Evolutionary conservation across 2,888 invertebrate species (phyloP), one percentile per base, ranked within the genome.

Genomic region (Parnassius smintheus): DNA sequence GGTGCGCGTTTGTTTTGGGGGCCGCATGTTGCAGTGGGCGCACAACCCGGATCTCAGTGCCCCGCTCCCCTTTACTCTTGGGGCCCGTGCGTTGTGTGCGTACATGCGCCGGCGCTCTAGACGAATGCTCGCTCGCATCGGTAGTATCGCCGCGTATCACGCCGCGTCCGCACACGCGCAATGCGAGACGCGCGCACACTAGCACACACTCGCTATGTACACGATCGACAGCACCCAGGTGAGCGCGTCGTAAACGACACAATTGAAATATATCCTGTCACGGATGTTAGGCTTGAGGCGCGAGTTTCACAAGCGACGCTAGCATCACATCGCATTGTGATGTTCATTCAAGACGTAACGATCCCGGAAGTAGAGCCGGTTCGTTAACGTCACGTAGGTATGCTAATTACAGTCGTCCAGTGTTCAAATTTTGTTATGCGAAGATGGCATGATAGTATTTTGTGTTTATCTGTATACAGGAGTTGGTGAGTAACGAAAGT

Each of bases 311-410:
- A 57, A 62, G 73, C 75, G 71, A 72, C 67, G 68, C 68, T 73
- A 75, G 72, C 75, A 76, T 77, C 78, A 76, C 77, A 76, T 77
- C 78, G 77, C 77, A 80, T 83, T 82, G 79, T 83, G 82, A 84
- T 86, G 82, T 82, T 86, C 87, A 85, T 85, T 88, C 83, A 86
- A 82, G 76, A 13, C 49, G 49, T 86, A 86, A 82, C 83, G 83
- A 85, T 85, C 91, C 90, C 91, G 91, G 91, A 91, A 91, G 89
- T 88, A 77, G 75, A 85, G 87, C 88, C 86, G 86, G 88, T 90
- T 88, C 80, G 72, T 84, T 82, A 85, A 84, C 88, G 86, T 88
- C 86, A 84, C 83, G 74, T 84, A 77, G 80, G 79, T 86, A 89
- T 89, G 87, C 83, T 88, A 88, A 89, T 88, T 85, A 80, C 73